These are phyloP conservation scores for Drosophila mulleri DNA, from an alignment of 2,888 invertebrate genomes.

Conservation along the genomic window DNA sequence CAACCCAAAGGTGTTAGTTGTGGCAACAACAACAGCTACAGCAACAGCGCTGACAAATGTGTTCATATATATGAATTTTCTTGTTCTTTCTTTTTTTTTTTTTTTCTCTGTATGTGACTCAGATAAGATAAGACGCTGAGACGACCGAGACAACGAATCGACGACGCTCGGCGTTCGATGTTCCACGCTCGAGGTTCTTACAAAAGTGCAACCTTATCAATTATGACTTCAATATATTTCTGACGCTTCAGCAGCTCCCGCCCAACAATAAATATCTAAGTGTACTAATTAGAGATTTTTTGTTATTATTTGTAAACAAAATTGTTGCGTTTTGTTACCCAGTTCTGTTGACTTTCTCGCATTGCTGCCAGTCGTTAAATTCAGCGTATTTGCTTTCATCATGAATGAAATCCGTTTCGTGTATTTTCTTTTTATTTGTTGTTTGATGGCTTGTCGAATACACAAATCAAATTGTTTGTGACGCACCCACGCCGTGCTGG, in stretches of 20 bases:
- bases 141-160: background rate
- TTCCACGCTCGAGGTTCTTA: conserved; percentile 23
- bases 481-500: conserved; percentile 8
- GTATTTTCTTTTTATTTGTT: background rate
- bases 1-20: conserved; percentile 73
- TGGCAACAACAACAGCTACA: conserved; percentile 45
- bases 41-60: conserved; percentile 44
- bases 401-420: conserved; percentile 41
- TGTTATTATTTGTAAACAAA: conserved; percentile 30
- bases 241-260: background rate
- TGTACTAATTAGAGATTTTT: conserved; percentile 35
- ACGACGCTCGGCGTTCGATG: background rate
- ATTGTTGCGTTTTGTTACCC: conserved; percentile 16
- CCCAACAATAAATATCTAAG: conserved; percentile 3
- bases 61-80: conserved; percentile 10
- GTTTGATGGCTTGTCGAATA: conserved; percentile 1
- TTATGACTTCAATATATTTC: conserved; percentile 45
- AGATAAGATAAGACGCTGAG: conserved; percentile 64
- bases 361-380: conserved; percentile 10
- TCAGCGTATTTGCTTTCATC: conserved; percentile 15
- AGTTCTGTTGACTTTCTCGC: conserved; percentile 34
- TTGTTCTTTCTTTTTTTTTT: conserved; percentile 8
- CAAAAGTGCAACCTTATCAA: conserved; percentile 59
- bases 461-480: conserved; percentile 27
- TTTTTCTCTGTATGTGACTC: conserved; percentile 54